These are phyloP conservation scores for Drosophila meridionalis DNA, from an alignment of 2,888 invertebrate genomes.

Conservation along the genomic window DNA sequence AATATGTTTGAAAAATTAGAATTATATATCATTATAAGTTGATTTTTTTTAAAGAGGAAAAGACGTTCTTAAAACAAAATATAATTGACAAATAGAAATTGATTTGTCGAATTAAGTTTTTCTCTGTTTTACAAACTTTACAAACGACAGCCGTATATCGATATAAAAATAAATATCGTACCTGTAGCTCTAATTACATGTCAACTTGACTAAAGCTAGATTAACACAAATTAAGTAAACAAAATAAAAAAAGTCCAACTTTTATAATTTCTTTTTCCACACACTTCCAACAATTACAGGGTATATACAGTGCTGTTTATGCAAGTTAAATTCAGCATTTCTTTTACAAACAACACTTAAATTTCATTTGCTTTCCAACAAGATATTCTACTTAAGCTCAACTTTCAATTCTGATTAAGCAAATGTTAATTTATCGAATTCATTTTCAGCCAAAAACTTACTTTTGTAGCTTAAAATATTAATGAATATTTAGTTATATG, in stretches of 20 bases:
- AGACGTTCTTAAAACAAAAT: not conserved
- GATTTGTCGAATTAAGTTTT: not conserved
- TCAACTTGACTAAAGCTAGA: not conserved
- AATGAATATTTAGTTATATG: not conserved
- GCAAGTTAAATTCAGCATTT: not conserved
- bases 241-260: too few species aligned
- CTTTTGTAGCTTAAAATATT: not conserved
- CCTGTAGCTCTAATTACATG: not conserved
- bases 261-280: not conserved
- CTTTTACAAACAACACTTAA: not conserved
- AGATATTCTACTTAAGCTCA: slow-evolving; percentile 2
- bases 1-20: not conserved
- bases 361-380: not conserved
- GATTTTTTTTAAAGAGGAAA: not conserved
- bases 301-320: not conserved
- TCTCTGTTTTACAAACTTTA: not conserved
- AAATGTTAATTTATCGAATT: not conserved
- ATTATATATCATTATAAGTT: not conserved
- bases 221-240: not conserved
- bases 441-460: not conserved
- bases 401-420: not conserved
- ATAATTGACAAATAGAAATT: not conserved
- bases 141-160: not conserved
- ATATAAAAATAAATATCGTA: too few species aligned
- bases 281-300: not conserved